A percentile compares a stretch with the other conserved stretches of the same genome.
Evolutionary conservation across 2,888 invertebrate genomes (phyloP).

Genomic region (Parnassius smintheus): DNA sequence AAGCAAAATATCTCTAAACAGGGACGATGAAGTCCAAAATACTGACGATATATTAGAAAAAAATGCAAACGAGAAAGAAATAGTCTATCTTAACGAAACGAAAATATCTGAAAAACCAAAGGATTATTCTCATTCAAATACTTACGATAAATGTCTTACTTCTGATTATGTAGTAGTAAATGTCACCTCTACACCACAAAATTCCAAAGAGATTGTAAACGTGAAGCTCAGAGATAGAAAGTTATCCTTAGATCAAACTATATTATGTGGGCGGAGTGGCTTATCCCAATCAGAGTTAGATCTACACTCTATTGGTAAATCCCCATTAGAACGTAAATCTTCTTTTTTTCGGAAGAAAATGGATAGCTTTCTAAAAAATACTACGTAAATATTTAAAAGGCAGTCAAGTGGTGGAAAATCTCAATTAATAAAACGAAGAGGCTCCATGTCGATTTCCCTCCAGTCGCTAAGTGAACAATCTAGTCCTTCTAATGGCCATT

Average conservation of each 20-base stretch:
- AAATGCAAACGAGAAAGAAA: not conserved
- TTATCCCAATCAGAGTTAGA: constrained; percentile 71
- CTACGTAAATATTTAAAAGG: constrained; percentile 66
- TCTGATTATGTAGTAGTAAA: not conserved
- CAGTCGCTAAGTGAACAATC: constrained; percentile 58
- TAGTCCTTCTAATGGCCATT: constrained; percentile 16
- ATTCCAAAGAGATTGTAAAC: not conserved
- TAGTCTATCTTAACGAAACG: not conserved
- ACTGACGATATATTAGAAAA: not conserved
- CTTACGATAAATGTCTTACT: not conserved
- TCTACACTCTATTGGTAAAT: constrained; percentile 67
- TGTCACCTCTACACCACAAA: not conserved
- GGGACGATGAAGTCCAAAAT: not conserved
- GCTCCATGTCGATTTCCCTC: constrained; percentile 64
- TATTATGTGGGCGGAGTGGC: constrained; percentile 55
- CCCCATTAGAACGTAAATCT: constrained; percentile 67
- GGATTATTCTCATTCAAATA: not conserved
- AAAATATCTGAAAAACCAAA: not conserved
- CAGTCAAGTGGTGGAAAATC: constrained; percentile 49
- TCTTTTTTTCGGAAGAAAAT: constrained; percentile 73
- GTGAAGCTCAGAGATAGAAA: constrained; percentile 50
- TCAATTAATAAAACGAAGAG: constrained; percentile 46
- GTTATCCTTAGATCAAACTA: constrained; percentile 65
- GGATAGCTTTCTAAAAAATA: constrained; percentile 71
- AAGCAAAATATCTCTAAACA: constrained; percentile 17